phyloP scores from a whole-genome alignment of 2,797 vertebrate genomes.

The Macrochelys suwanniensis region DNA sequence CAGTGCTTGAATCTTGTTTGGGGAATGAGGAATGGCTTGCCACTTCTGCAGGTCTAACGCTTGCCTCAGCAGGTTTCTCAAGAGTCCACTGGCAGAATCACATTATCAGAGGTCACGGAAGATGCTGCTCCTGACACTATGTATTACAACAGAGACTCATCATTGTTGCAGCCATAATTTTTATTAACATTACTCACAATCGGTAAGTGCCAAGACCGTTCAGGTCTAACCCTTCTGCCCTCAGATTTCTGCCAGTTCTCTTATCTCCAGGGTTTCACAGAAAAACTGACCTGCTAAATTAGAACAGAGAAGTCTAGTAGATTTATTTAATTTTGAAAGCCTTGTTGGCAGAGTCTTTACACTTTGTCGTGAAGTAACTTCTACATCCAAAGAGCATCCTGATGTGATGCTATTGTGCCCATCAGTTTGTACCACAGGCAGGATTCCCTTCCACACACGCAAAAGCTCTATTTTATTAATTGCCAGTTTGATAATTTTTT shows the following conservation, averaged over 20 bases:
- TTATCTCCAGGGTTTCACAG: slow-evolving; percentile 45
- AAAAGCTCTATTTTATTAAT: slow-evolving; percentile 15
- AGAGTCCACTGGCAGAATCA: slow-evolving; percentile 50
- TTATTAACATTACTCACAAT: slow-evolving; percentile 67
- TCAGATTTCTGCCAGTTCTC: slow-evolving; percentile 34
- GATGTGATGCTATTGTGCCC: background rate
- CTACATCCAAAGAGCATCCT: background rate
- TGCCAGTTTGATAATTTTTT: background rate
- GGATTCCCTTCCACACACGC: background rate
- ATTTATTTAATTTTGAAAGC: slow-evolving; percentile 67
- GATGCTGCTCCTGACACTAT: slow-evolving; percentile 54
- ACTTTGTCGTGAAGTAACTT: slow-evolving; percentile 37
- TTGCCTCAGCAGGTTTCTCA: slow-evolving; percentile 60
- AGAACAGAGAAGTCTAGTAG: slow-evolving; percentile 18
- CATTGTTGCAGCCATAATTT: slow-evolving; percentile 62
- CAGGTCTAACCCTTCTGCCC: slow-evolving; percentile 16
- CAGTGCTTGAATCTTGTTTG: slow-evolving; percentile 42
- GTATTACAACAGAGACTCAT: slow-evolving; percentile 55
- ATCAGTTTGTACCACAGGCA: background rate
- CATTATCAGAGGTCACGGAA: slow-evolving; percentile 65
- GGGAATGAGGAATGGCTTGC: slow-evolving; percentile 63
- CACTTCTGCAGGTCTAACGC: slow-evolving; percentile 58
- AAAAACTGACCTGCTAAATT: slow-evolving; percentile 53
- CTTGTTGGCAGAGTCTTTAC: slow-evolving; percentile 39
- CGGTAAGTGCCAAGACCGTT: slow-evolving; percentile 55